These are phyloP conservation scores for Lasioglossum baleicum DNA, from an alignment of 1,140 invertebrate species.

Conservation along the genomic window DNA sequence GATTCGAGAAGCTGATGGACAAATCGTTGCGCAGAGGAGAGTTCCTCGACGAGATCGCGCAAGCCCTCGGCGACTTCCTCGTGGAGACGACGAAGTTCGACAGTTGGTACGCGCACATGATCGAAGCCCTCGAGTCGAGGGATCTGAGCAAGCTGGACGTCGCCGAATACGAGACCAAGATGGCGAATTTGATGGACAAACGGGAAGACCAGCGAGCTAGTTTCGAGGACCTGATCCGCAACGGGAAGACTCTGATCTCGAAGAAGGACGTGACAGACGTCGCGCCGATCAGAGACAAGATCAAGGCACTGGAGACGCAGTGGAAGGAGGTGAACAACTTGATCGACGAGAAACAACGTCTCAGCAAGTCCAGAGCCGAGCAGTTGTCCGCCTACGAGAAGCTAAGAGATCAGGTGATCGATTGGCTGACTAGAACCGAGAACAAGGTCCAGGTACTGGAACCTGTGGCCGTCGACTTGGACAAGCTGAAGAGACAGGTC, in stretches of 20 bases:
- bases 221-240: conserved; percentile 89
- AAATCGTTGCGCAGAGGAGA: conserved; percentile 88
- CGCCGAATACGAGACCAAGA: conserved; percentile 85
- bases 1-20: conserved; percentile 92
- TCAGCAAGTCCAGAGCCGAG: conserved; percentile 90
- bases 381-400: conserved; percentile 92
- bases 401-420: conserved; percentile 89
- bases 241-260: conserved; percentile 90
- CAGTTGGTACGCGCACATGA: conserved; percentile 85
- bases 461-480: conserved; percentile 92
- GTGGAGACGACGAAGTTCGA: conserved; percentile 85
- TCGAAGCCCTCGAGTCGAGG: conserved; percentile 88
- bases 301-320: conserved; percentile 91
- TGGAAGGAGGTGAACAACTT: conserved; percentile 91
- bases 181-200: conserved; percentile 80
- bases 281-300: conserved; percentile 89
- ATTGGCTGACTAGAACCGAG: conserved; percentile 92
- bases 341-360: conserved; percentile 90
- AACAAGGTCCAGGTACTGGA: conserved; percentile 85
- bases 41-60: conserved; percentile 90
- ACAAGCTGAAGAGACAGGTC: conserved; percentile 89
- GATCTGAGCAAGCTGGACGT: conserved; percentile 85
- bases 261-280: conserved; percentile 95
- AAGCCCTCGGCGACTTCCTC: conserved; percentile 86
- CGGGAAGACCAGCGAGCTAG: conserved; percentile 82